Evolutionary conservation across 2,888 invertebrate genomes (phyloP), one percentile per base, ranked within the genome.

Genomic region (Scaptodrosophila latifasciaeformis): DNA sequence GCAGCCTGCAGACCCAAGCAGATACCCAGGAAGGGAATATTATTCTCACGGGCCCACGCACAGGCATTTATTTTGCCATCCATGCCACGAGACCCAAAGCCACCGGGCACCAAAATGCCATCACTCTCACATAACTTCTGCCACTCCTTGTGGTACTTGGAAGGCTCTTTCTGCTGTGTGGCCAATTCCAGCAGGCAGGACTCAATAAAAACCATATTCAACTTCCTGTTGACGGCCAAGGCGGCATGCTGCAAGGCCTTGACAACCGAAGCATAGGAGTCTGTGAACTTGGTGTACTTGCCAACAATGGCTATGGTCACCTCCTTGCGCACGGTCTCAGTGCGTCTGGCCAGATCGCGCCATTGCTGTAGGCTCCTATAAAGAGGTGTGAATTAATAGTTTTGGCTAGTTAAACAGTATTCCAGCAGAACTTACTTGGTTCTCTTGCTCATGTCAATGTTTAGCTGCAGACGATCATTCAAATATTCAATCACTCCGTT

Each of bases 1-100:
- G 97, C 94, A 17, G 96, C 95, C 89, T 99, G 99, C 60, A 99
- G 89, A 3, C 99, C 99, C n/a, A 99, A 89, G 83, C 99, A 99
- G 67, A 99, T 96, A 0, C 99, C 99, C 13, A 99, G 88, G 86
- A 94, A 95, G 0, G 99, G 99, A 82, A 93, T 95, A 43, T 92
- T 91, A 45, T 94, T 96, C 76, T 91, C 91, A 31, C 99, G 89
- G 58, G 98, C 97, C 96, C 96, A 99, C 75, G 93, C 90, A 68
- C 95, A 94, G 0, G 99, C 98, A 58, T 92, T 91, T 44, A 99
- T 95, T 88, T 96, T 99, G 0, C 99, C 99, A 85, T 97, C 97
- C 81, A 96, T 92, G 3, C 99, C 99, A 50, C 99, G 90, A 67
- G 92, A 92, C 0, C 99, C 99, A 85, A 99, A 99, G 9, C 99